Conservation (phyloP, 2,797 vertebrate genomes). For the Acropternis orthonyx region DNA sequence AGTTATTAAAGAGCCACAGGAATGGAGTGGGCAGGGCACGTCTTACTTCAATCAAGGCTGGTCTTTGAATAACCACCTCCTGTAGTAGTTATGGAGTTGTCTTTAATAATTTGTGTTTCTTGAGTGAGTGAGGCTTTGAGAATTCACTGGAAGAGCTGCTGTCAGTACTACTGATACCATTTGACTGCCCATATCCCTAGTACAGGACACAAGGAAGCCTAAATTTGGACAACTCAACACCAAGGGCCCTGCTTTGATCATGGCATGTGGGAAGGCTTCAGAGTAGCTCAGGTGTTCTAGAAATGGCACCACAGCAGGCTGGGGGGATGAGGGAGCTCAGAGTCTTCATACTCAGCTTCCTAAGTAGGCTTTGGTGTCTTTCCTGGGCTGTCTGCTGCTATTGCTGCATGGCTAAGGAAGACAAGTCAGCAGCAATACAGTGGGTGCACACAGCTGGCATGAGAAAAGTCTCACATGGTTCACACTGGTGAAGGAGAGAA, state of each 20-base stretch:
- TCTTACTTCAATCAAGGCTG: not conserved
- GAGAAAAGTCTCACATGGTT: not conserved
- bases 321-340: not conserved
- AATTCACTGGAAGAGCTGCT: not conserved
- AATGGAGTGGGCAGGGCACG: not conserved
- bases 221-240: not conserved
- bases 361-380: not conserved
- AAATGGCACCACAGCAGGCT: not conserved
- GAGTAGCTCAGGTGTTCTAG: not conserved
- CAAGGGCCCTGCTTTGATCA: not conserved
- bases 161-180: fast-evolving
- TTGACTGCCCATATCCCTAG: not conserved
- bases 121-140: not conserved
- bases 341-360: not conserved
- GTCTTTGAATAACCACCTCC: not conserved
- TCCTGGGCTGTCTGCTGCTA: not conserved
- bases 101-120: not conserved
- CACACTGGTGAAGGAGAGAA: not conserved
- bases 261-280: fast-evolving
- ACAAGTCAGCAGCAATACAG: not conserved
- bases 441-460: not conserved
- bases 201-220: not conserved
- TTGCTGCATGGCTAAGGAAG: not conserved
- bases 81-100: not conserved
- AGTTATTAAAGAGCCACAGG: not conserved